phyloP scores from a whole-genome alignment of 2,113 vertebrate species.

The Apteryx owenii region DNA sequence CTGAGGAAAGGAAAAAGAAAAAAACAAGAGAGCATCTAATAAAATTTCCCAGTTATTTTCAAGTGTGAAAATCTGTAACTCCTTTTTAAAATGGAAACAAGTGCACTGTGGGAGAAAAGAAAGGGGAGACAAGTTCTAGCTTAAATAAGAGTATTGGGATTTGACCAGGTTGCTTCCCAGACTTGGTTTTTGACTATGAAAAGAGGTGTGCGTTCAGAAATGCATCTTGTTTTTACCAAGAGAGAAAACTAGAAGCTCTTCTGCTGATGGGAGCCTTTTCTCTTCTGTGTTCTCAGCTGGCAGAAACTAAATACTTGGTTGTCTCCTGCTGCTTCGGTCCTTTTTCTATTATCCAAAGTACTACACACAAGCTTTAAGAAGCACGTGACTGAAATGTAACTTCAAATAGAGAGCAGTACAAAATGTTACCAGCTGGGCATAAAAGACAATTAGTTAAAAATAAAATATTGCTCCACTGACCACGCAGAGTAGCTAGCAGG shows the following conservation, averaged over 20 bases:
- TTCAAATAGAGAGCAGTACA: background rate
- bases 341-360: background rate
- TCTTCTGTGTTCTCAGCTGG: background rate
- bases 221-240: background rate
- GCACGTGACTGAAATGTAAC: background rate
- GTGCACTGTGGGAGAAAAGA: background rate
- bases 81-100: constrained; percentile 12
- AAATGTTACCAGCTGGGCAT: constrained; percentile 42
- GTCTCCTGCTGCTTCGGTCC: background rate
- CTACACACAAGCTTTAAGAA: constrained; percentile 16
- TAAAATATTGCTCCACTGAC: background rate
- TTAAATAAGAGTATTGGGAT: background rate
- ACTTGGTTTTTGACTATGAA: background rate
- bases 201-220: background rate
- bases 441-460: constrained; percentile 4
- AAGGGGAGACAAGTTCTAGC: background rate
- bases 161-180: background rate
- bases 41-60: constrained; percentile 13
- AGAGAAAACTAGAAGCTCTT: background rate
- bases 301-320: constrained; percentile 4
- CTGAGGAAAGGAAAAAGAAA: background rate
- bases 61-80: constrained; percentile 10
- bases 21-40: background rate
- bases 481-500: background rate
- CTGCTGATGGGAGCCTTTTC: background rate